phyloP scores from a whole-genome alignment of 2,113 vertebrate species.

The Toxotes jaculatrix region DNA sequence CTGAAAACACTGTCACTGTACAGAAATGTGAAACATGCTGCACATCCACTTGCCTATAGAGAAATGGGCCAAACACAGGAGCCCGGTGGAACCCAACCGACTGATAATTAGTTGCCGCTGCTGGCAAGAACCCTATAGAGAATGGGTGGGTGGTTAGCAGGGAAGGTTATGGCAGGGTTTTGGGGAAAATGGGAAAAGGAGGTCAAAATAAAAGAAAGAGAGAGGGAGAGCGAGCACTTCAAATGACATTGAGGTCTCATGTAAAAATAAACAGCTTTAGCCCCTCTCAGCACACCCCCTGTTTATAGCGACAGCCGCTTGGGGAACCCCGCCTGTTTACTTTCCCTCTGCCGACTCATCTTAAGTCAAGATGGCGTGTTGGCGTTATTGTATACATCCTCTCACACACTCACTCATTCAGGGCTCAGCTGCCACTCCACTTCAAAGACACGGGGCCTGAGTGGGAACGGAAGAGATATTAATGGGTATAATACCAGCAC shows the following conservation, averaged over 20 bases:
- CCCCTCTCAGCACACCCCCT: conserved; percentile 55
- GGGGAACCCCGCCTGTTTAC: conserved; percentile 65
- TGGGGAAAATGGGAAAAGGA: conserved; percentile 26
- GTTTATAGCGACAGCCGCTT: conserved; percentile 57
- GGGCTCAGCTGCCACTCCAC: conserved; percentile 66
- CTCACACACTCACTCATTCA: conserved; percentile 67
- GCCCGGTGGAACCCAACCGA: conserved; percentile 36
- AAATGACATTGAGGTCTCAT: conserved; percentile 44
- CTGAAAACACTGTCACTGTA: not conserved
- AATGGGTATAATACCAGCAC: conserved; percentile 58
- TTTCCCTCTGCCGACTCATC: conserved; percentile 66
- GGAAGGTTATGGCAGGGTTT: conserved; percentile 25
- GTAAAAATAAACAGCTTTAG: conserved; percentile 68
- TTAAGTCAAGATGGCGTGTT: conserved; percentile 58
- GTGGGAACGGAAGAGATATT: conserved; percentile 66
- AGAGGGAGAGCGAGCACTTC: conserved; percentile 51
- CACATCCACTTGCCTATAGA: conserved; percentile 11
- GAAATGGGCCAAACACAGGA: conserved; percentile 45
- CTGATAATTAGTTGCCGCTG: conserved; percentile 62
- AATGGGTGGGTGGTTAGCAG: not conserved
- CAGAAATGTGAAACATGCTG: not conserved
- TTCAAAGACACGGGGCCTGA: conserved; percentile 63
- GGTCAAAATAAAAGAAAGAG: conserved; percentile 26
- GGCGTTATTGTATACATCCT: conserved; percentile 69
- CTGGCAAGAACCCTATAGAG: conserved; percentile 39